phyloP scores from a whole-genome alignment of 2,113 vertebrate species.

The Agelaius tricolor region DNA sequence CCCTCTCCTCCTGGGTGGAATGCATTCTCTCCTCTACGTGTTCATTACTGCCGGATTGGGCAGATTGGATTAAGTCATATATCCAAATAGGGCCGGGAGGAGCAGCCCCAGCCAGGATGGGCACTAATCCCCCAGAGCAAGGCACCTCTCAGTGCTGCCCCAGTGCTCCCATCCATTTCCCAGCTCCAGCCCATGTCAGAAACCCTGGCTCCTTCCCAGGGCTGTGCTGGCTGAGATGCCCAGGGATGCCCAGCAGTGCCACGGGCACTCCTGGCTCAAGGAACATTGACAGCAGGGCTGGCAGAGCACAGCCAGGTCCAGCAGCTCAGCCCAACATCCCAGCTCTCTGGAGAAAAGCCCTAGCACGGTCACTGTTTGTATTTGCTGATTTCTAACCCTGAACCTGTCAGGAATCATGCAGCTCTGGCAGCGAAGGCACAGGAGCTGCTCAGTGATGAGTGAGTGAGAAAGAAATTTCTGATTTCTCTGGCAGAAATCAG shows the following conservation, averaged over 20 bases:
- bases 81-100: conserved; percentile 14
- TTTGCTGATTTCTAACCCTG: neutral
- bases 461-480: neutral
- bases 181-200: neutral
- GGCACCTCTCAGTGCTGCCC: neutral
- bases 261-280: neutral
- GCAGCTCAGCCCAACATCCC: neutral
- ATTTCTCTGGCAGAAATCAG: neutral
- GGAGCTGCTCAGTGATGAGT: rapidly evolving
- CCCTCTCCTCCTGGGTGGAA: conserved; percentile 12
- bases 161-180: neutral
- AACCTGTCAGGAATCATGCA: rapidly evolving
- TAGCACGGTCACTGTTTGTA: neutral
- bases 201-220: neutral
- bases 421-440: neutral
- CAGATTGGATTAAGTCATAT: conserved; percentile 53
- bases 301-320: neutral
- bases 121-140: conserved; percentile 14
- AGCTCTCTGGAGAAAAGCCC: neutral
- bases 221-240: neutral
- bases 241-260: neutral
- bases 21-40: conserved; percentile 9
- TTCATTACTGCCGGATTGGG: conserved; percentile 22
- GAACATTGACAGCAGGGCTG: neutral
- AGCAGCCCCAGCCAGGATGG: conserved; percentile 46